phyloP scores from a whole-genome alignment of 2,797 vertebrate species.

The Gallirallus australis region DNA sequence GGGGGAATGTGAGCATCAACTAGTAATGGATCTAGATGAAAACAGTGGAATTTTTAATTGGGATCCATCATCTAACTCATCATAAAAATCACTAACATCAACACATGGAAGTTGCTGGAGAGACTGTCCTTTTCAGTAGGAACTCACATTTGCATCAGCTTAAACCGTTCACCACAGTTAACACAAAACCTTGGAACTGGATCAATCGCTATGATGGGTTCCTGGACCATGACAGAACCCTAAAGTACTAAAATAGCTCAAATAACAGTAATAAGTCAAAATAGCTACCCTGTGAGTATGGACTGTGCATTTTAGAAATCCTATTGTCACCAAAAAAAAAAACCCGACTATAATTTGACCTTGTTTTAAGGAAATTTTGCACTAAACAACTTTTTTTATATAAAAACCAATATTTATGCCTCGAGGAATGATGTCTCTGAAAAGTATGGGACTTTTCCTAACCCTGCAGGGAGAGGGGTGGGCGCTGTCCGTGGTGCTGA shows the following conservation, averaged over 20 bases:
- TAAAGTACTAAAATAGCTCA: not conserved
- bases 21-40: not conserved
- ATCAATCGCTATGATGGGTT: not conserved
- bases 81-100: not conserved
- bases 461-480: rapidly evolving
- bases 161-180: not conserved
- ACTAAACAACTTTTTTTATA: rapidly evolving
- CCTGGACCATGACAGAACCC: not conserved
- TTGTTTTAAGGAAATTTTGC: not conserved
- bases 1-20: not conserved
- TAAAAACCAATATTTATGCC: rapidly evolving
- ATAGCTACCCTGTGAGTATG: not conserved
- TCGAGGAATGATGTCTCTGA: rapidly evolving
- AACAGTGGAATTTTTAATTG: not conserved
- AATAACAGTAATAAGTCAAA: not conserved
- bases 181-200: not conserved
- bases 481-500: conserved; percentile 52
- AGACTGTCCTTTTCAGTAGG: not conserved
- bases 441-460: rapidly evolving
- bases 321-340: not conserved
- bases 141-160: not conserved
- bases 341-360: not conserved
- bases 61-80: not conserved
- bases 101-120: not conserved
- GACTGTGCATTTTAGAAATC: not conserved